Base-by-base conservation (phyloP, 1,140 invertebrate genomes). In the Ganaspis sp. region DNA sequence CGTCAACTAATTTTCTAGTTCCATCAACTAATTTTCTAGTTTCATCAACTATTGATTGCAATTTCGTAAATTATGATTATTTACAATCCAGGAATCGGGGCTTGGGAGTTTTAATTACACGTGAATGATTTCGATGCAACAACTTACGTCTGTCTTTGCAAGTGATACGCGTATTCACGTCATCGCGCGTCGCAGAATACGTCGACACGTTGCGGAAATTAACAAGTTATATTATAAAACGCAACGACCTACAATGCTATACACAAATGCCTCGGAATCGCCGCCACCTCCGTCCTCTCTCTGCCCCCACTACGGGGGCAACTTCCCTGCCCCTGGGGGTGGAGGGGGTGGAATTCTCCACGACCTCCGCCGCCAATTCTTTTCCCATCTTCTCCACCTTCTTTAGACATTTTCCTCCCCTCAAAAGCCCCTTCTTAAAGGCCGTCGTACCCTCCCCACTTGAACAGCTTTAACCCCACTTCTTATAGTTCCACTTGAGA, bases 171-270 rank as follows among this genome's bases (percentile, higher is more conserved):
- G 37, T 72, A 19, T 15, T 69, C 77, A 79, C 81, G 78, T 82
- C 79, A 78, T 82, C 79, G 76, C 80, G 80, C 45, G 73, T 73
- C 72, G 69, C 75, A 77, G 80, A 76, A 78, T 82, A 78, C 81
- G 78, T 79, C 77, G 81, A 82, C 81, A 82, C 77, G 73, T 72
- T 78, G 78, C 82, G 87, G 78, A 86, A 89, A 88, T 90, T 86
- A 89, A 89, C 79, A 82, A 89, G 86, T 88, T 85, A 83, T 83
- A 85, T 89, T 88, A 86, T 86, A 89, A 89, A 89, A 90, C 85
- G 87, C 86, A 89, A 87, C 89, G 89, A 89, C 87, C 89, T 88
- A 90, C 88, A 89, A 89, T 90, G 83, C 86, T 88, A 86, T 83
- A 85, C 85, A 87, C 85, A 87, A 90, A 89, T 86, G 85, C 87